Conservation (phyloP, 2,888 invertebrate genomes). For the Sisyra terminalis region DNA sequence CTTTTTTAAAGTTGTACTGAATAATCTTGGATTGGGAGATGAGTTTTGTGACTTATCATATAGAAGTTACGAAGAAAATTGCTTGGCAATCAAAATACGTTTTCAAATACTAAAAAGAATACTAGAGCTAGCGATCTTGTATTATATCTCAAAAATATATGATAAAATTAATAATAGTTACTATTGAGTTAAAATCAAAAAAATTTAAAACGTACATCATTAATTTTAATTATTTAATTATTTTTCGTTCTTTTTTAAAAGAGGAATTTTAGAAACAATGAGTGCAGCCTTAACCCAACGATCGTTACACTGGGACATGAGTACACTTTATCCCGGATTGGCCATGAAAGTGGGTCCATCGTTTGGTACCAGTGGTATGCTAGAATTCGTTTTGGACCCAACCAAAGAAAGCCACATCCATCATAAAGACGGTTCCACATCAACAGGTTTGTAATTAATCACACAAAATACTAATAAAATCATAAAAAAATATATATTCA, state of each 20-base stretch:
- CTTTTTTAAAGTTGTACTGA: no score
- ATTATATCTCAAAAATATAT: no score
- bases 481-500: not conserved
- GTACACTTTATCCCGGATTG: slow-evolving; percentile 55
- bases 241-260: slow-evolving; percentile 17
- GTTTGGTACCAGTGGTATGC: slow-evolving; percentile 45
- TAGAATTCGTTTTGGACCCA: slow-evolving; percentile 59
- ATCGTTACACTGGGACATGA: slow-evolving; percentile 59
- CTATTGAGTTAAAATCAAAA: no score
- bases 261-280: slow-evolving; percentile 49
- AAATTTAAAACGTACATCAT: not conserved
- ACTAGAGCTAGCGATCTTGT: no score
- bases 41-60: no score
- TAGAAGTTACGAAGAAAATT: no score
- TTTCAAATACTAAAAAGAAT: no score
- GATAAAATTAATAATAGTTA: no score
- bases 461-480: not conserved
- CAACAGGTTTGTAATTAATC: slow-evolving; percentile 35
- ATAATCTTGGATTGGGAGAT: no score
- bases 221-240: not conserved
- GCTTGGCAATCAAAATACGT: no score
- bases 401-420: slow-evolving; percentile 30
- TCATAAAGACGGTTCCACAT: slow-evolving; percentile 41
- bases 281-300: slow-evolving; percentile 51
- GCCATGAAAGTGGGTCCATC: slow-evolving; percentile 60